Evolutionary conservation across 2,888 invertebrate genomes (phyloP).

Genomic region (Philereme vetulata): DNA sequence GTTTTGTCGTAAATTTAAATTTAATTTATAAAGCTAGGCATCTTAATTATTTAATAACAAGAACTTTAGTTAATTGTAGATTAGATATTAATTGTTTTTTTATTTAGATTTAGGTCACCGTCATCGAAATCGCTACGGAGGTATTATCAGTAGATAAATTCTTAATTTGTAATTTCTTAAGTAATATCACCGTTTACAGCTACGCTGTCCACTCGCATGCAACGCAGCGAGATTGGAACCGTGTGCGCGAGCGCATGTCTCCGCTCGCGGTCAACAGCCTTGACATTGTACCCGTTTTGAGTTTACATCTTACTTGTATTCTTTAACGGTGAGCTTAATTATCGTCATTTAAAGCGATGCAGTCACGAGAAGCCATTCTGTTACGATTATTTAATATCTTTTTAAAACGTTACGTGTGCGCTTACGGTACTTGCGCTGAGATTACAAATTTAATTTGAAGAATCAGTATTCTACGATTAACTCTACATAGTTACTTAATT

Average conservation of each 20-base stretch:
- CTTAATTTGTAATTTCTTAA: no score
- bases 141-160: no score
- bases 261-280: conserved; percentile 69
- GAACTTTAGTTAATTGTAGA: no score
- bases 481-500: no score
- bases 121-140: no score
- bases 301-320: conserved; percentile 62
- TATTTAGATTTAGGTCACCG: no score
- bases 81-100: no score
- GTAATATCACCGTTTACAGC: no score
- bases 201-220: conserved; percentile 2
- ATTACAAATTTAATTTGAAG: conserved; percentile 5
- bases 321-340: conserved; percentile 52
- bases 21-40: no score
- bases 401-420: conserved; percentile 23
- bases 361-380: conserved; percentile 51
- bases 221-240: conserved; percentile 19
- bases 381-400: conserved; percentile 38
- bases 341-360: conserved; percentile 52
- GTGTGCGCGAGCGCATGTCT: conserved; percentile 35
- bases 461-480: background rate
- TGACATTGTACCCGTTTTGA: conserved; percentile 72
- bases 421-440: conserved; percentile 5
- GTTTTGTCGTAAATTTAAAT: no score
- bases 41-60: no score